phyloP scores from a whole-genome alignment of 1,140 invertebrate species.

The Musca domestica region DNA sequence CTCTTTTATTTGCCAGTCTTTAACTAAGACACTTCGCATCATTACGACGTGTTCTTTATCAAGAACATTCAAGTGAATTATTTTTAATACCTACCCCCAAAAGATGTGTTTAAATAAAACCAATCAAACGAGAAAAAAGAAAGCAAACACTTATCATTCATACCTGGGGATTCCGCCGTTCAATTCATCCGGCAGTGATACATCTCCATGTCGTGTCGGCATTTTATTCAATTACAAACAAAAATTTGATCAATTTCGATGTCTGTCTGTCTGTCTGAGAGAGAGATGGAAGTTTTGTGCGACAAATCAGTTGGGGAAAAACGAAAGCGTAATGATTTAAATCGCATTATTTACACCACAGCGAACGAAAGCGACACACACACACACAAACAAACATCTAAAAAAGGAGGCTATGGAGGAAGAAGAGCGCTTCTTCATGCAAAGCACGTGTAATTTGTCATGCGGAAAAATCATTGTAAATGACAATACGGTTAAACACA shows the following conservation, averaged over 20 bases:
- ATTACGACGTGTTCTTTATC: too few relatives aligned
- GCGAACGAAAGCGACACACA: not conserved
- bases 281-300: not conserved
- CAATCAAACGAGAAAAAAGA: too few relatives aligned
- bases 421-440: not conserved
- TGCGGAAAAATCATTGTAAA: slow-evolving; percentile 9
- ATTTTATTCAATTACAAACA: not conserved
- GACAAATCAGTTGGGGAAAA: not conserved
- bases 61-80: too few relatives aligned
- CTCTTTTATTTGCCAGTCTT: too few relatives aligned
- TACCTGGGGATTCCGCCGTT: too few relatives aligned
- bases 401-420: not conserved
- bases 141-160: too few relatives aligned
- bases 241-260: not conserved
- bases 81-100: too few relatives aligned
- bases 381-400: not conserved
- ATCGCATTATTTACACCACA: not conserved
- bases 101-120: too few relatives aligned
- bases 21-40: too few relatives aligned
- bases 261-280: not conserved
- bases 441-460: not conserved
- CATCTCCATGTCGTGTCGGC: not conserved
- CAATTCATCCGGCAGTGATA: too few relatives aligned
- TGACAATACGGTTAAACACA: not conserved
- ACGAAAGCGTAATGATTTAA: slow-evolving; percentile 13